Percentiles rank a stretch among this genome's conserved stretches.
These are phyloP conservation scores for Napeogenes inachia DNA, from an alignment of 2,888 invertebrate genomes.

Conservation along the genomic window DNA sequence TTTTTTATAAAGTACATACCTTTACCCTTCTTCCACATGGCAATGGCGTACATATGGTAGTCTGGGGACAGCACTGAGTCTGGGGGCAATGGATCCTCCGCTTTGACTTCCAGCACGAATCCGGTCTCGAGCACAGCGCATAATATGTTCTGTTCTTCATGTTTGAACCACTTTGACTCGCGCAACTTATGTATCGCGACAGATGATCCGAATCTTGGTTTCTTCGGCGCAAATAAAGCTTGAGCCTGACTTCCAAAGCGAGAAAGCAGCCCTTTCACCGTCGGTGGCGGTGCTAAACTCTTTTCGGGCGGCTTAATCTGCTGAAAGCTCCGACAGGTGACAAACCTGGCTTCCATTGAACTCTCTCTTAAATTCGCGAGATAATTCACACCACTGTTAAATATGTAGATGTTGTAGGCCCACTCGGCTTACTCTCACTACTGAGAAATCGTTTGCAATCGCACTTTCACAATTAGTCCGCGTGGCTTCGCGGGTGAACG, in stretches of 20 bases:
- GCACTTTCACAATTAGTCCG: conserved; percentile 74
- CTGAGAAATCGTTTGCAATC: conserved; percentile 56
- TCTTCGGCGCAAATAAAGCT: conserved; percentile 73
- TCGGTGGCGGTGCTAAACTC: conserved; percentile 70
- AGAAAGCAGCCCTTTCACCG: conserved; percentile 73
- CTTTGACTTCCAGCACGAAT: conserved; percentile 82
- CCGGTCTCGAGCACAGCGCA: conserved; percentile 85
- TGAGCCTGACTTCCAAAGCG: conserved; percentile 76
- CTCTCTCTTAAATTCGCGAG: conserved; percentile 59
- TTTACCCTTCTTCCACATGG: conserved; percentile 84
- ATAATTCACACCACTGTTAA: conserved; percentile 57
- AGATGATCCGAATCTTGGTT: conserved; percentile 78
- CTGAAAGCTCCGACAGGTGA: conserved; percentile 75
- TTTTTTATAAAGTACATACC: conserved; percentile 63
- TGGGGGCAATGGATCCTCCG: conserved; percentile 68
- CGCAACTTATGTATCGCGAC: conserved; percentile 84
- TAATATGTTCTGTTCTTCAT: conserved; percentile 82
- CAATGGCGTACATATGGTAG: conserved; percentile 81
- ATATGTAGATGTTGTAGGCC: conserved; percentile 43
- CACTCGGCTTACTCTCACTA: conserved; percentile 61
- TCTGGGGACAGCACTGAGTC: conserved; percentile 71
- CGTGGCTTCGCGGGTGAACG: conserved; percentile 52
- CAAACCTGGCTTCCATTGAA: conserved; percentile 79
- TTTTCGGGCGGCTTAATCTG: conserved; percentile 76
- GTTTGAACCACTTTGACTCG: conserved; percentile 86